Evolutionary conservation across 2,888 invertebrate species (phyloP), one percentile per base, ranked within the genome.

Genomic region (Brenthis ino): DNA sequence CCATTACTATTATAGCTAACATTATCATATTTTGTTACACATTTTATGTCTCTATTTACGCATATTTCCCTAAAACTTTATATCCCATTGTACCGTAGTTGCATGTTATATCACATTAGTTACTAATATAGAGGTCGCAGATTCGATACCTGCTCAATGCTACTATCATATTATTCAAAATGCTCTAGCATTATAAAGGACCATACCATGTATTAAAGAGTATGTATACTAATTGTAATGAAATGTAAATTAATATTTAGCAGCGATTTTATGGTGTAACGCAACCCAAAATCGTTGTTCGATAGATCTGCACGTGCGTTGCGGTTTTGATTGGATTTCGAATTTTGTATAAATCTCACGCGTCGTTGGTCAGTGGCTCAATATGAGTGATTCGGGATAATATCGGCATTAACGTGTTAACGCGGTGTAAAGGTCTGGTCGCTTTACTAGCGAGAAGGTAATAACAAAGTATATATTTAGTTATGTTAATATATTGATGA

Each of bases 341-440:
- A 74, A 76, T 76, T 60, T 76, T 76, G 73, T 76, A 74, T 76
- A 74, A 76, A 75, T 73, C 73, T 76, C 76, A 76, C 73, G 76
- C 76, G 64, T 69, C 64, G 70, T 53, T 70, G 73, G 70, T 28
- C 70, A 70, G 64, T 67, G 60, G 67, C 68, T 70, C 71, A 67
- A 68, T 72, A 70, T 72, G 70, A 70, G 65, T 64, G 71, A 73
- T 71, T 74, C 64, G 64, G 70, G 66, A 75, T 75, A 70, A 73
- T 75, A 67, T 65, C 53, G 64, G 68, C 53, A 72, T 72, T 69
- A 69, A 73, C 63, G 68, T 57, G 64, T 69, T 72, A 53, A 67
- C 67, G 24, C 37, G 16, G 48, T 57, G 50, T 12, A 33, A 16
- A 20, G 53, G 37, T 51, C 54, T 54, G 24, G 43, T 58, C 0